Evolutionary conservation across 2,113 vertebrate species (phyloP).

Genomic region (Saimiri boliviensis): DNA sequence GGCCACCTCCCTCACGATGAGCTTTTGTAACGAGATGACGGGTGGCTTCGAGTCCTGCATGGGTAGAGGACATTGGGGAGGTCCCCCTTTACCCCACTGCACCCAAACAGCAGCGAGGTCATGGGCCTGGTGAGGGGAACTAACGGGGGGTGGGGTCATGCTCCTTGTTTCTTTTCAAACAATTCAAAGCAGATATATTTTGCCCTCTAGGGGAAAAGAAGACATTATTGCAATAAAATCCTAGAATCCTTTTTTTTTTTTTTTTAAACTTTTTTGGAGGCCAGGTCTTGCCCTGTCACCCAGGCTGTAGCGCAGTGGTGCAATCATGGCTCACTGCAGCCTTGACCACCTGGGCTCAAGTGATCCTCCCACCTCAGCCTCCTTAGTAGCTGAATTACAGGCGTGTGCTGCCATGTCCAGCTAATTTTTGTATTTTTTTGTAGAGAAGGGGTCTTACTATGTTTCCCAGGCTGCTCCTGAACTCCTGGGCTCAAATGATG

Average conservation of each 20-base stretch:
- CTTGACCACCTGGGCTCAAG: neutral
- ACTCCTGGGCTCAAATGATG: neutral
- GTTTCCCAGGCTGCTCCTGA: neutral
- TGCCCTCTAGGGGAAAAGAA: neutral
- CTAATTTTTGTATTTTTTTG: neutral
- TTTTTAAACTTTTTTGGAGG: neutral
- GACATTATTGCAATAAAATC: neutral
- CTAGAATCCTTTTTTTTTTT: neutral
- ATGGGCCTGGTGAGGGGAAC: fast-evolving
- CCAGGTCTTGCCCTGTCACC: neutral
- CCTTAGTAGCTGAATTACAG: neutral
- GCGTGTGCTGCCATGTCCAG: no score
- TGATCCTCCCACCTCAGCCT: neutral
- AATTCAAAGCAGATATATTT: neutral
- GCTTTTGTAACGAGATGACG: slow-evolving; percentile 94
- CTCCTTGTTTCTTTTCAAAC: neutral
- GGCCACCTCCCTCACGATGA: slow-evolving; percentile 97
- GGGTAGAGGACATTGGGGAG: neutral
- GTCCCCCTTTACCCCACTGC: neutral
- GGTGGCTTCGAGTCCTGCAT: slow-evolving; percentile 95
- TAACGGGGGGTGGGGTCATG: no score
- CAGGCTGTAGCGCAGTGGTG: neutral
- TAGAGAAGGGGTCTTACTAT: neutral
- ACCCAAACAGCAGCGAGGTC: fast-evolving
- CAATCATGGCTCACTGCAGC: no score